These are phyloP conservation scores for Drosophila lacicola DNA, from an alignment of 2,888 invertebrate species.

Conservation along the genomic window DNA sequence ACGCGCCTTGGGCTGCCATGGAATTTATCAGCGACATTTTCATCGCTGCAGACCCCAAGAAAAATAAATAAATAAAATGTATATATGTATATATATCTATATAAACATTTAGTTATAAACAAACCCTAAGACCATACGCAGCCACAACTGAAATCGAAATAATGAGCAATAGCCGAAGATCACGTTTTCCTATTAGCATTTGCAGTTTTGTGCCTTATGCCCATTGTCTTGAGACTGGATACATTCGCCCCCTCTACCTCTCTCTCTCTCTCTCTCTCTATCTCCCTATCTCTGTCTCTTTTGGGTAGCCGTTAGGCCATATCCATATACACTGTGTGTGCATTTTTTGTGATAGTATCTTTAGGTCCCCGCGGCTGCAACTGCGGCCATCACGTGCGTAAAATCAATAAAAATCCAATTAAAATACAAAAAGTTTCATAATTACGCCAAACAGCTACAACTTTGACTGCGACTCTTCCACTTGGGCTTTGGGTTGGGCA, in stretches of 20 bases:
- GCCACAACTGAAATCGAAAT: conserved; percentile 57
- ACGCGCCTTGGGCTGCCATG: conserved; percentile 44
- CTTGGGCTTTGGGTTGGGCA: background rate
- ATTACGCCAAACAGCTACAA: conserved; percentile 53
- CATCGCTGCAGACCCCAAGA: conserved; percentile 34
- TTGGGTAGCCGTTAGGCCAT: conserved; percentile 50
- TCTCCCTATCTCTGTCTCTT: conserved; percentile 12
- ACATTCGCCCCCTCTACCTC: background rate
- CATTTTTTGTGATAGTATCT: conserved; percentile 27
- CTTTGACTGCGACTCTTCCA: conserved; percentile 2
- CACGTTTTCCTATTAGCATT: conserved; percentile 77
- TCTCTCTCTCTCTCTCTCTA: no score
- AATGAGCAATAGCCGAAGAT: conserved; percentile 69
- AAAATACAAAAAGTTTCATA: conserved; percentile 77
- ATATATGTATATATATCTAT: conserved; percentile 12
- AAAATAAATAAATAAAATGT: conserved; percentile 2
- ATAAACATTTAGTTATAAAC: conserved; percentile 9
- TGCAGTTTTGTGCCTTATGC: conserved; percentile 42
- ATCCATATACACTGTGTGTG: conserved; percentile 19
- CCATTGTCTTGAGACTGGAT: conserved; percentile 51
- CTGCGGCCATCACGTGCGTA: conserved; percentile 70
- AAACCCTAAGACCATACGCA: conserved; percentile 41
- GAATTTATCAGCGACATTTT: conserved; percentile 66
- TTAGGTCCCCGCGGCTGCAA: background rate
- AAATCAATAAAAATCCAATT: conserved; percentile 78